Evolutionary conservation across 1,140 invertebrate species (phyloP).

Genomic region (Lepidotrigona ventralis): DNA sequence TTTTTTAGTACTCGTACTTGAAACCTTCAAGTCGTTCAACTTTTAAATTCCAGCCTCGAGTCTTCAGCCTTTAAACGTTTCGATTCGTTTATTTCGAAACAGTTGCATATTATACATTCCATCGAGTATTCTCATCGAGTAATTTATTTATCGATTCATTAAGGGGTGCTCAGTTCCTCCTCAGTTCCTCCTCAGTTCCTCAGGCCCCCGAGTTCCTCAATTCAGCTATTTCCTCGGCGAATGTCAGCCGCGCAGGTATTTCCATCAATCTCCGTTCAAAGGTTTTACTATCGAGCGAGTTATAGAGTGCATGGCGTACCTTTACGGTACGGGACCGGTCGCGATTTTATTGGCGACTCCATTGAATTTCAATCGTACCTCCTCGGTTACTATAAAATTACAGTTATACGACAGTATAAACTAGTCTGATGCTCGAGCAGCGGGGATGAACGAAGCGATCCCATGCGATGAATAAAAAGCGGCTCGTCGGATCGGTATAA

Average conservation of each 20-base stretch:
- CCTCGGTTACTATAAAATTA: slow-evolving; percentile 18
- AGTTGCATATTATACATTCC: neutral
- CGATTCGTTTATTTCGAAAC: neutral
- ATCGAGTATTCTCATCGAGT: no score
- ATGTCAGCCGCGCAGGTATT: neutral
- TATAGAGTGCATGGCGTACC: neutral
- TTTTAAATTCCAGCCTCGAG: neutral
- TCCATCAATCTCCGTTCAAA: neutral
- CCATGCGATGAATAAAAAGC: slow-evolving; percentile 46
- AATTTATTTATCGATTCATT: neutral
- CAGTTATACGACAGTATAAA: slow-evolving; percentile 45
- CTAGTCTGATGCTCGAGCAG: neutral
- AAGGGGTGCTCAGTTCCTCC: no score
- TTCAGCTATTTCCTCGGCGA: slow-evolving; percentile 31
- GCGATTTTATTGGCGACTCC: slow-evolving; percentile 28
- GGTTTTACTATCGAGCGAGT: neutral
- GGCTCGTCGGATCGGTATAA: slow-evolving; percentile 2
- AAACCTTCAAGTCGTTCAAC: neutral
- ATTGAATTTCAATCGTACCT: slow-evolving; percentile 42
- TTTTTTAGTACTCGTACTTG: neutral
- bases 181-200: no score
- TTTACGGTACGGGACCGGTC: neutral
- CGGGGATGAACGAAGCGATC: slow-evolving; percentile 27
- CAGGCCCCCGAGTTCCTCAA: neutral
- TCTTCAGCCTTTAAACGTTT: neutral